A percentile compares a stretch with the other conserved stretches of the same genome.
Evolutionary conservation across 2,888 invertebrate genomes (phyloP).

Genomic region (Netelia inedita): DNA sequence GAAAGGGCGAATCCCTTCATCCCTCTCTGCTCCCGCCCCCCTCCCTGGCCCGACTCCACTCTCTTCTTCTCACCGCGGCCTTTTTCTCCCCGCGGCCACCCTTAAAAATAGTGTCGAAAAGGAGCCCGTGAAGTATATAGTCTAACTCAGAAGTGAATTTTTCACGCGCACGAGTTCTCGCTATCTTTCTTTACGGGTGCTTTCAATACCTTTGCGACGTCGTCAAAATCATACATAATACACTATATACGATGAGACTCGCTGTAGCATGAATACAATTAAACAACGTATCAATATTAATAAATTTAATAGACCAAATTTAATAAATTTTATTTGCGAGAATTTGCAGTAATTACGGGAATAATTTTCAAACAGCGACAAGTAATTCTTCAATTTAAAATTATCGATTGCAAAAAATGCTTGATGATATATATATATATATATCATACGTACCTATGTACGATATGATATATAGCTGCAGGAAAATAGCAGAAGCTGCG

Average conservation of each 20-base stretch:
- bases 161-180: conserved; percentile 31
- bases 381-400: background rate
- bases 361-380: too few species aligned
- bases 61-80: conserved; percentile 18
- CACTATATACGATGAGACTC: background rate
- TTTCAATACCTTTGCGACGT: background rate
- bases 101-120: conserved; percentile 30
- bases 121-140: conserved; percentile 28
- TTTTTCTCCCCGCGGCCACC: conserved; percentile 3
- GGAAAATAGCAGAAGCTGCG: conserved; percentile 47
- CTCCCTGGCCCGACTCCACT: background rate
- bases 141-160: conserved; percentile 45
- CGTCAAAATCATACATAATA: background rate
- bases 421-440: background rate
- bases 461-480: conserved; percentile 10
- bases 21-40: conserved; percentile 12
- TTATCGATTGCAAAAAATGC: background rate
- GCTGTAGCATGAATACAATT: too few species aligned
- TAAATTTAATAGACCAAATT: background rate
- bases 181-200: conserved; percentile 31
- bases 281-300: background rate
- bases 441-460: background rate
- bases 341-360: too few species aligned
- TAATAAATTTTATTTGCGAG: background rate
- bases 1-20: conserved; percentile 50